Conservation (phyloP, 2,797 vertebrate genomes). For the Triplophysa yarkandensis region DNA sequence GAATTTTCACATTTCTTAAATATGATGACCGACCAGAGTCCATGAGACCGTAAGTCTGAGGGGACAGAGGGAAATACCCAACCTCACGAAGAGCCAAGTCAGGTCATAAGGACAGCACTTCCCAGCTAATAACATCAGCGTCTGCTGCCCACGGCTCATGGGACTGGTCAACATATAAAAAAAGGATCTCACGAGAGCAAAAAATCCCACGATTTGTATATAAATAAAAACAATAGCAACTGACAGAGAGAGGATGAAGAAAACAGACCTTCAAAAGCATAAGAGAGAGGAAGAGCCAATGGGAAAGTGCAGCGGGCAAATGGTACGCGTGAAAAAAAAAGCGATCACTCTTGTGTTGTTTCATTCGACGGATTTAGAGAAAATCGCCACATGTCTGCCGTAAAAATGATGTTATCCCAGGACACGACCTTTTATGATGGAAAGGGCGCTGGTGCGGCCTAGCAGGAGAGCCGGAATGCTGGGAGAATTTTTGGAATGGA, state of each 20-base stretch:
- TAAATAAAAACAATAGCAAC: conserved; percentile 57
- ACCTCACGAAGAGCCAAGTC: background rate
- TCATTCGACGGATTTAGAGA: conserved; percentile 16
- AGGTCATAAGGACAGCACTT: conserved; percentile 5
- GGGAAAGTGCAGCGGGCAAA: conserved; percentile 58
- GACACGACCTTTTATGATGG: conserved; percentile 23
- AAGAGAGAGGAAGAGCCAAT: conserved; percentile 39
- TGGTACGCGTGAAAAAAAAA: conserved; percentile 60
- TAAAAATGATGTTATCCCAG: conserved; percentile 24
- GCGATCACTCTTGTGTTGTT: conserved; percentile 35
- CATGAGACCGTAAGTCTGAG: background rate
- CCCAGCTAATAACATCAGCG: background rate
- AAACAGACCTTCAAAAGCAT: background rate
- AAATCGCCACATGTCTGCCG: conserved; percentile 26
- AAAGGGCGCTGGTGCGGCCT: conserved; percentile 30
- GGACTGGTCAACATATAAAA: conserved; percentile 5
- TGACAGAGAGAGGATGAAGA: conserved; percentile 53
- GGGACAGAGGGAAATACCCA: background rate
- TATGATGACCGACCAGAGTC: background rate
- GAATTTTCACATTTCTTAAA: background rate
- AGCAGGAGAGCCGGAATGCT: conserved; percentile 5
- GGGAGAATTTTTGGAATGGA: conserved; percentile 21
- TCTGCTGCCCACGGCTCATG: background rate
- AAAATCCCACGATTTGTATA: conserved; percentile 52
- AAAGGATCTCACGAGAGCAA: background rate